A percentile compares a stretch with the other conserved stretches of the same genome.
These are phyloP conservation scores for Cnemophilus loriae DNA, from an alignment of 2,113 vertebrate genomes.

Conservation along the genomic window DNA sequence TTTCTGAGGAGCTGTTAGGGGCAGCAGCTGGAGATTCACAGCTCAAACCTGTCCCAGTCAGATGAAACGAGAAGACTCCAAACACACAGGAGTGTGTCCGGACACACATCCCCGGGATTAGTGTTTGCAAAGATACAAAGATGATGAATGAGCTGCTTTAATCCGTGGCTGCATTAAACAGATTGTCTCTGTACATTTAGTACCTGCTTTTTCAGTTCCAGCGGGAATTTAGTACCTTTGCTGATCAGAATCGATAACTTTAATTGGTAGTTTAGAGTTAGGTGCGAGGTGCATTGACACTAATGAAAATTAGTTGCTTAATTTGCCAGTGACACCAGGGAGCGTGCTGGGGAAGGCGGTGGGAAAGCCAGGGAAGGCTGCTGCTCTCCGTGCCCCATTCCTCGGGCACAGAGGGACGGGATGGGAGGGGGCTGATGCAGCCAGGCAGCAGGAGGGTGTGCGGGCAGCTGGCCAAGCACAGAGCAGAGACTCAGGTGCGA, in stretches of 20 bases:
- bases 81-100: background rate
- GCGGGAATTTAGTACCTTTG: background rate
- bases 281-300: background rate
- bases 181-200: background rate
- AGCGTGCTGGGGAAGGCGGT: background rate
- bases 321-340: background rate
- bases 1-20: background rate
- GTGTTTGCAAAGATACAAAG: background rate
- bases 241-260: background rate
- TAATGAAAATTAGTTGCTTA: slow-evolving; percentile 13
- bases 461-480: background rate
- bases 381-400: accelerated
- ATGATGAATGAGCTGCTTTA: background rate
- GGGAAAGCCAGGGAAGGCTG: background rate
- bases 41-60: background rate
- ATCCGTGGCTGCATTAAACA: background rate
- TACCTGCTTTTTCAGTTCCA: background rate
- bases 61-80: background rate
- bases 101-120: background rate
- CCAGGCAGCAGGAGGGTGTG: background rate
- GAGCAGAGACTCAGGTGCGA: accelerated
- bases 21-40: background rate
- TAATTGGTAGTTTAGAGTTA: background rate
- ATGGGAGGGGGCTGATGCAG: background rate
- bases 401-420: accelerated